Base-by-base conservation (phyloP, 1,140 invertebrate genomes). In the Ceratoteleas bidentatus region DNA sequence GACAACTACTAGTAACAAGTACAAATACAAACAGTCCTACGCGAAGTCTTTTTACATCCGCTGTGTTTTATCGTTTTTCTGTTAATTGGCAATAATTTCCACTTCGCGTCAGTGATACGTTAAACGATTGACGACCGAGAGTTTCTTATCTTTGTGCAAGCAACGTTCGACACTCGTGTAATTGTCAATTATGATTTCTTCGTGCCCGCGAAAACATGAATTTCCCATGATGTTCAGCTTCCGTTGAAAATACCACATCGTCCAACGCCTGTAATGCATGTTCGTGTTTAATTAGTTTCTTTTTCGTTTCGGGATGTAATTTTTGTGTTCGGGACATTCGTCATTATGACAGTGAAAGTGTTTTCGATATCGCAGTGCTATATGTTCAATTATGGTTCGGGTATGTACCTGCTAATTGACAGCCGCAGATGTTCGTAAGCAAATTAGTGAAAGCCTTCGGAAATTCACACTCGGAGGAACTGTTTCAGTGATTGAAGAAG, bases 311-410 rank as follows among this genome's bases (percentile, higher is more conserved):
- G 5, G 2, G 24, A 43, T 58, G 14, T 24, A 58, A 40, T 54
- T 40, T 14, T 74, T 43, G n/a, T 24, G 14, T 15, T 49, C 32
- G 53, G 11, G 56, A 56, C n/a, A 0, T 65, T 58, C 56, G 69
- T 87, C 85, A 90, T 89, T 87, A 83, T 52, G 80, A 88, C 38
- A 73, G 77, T 86, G 89, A 89, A 90, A 90, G 89, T 87, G 84
- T 84, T 87, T 86, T 73, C 70, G 62, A 88, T 86, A 83, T 86
- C 56, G 40, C 53, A 60, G 61, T 72, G 73, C 47, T 52, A 66
- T 57, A 2, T 10, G 7, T 47, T 36, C 32, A 9, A 62, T 58
- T 54, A 64, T 24, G 52, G 24, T 53, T 47, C n/a, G 49, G 16
- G 56, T 32, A 70, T 54, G 49, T 16, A 16, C 34, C 13, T 72